A percentile compares a stretch with the other conserved stretches of the same genome.
These are phyloP conservation scores for Dermolepida albohirtum DNA, from an alignment of 2,888 invertebrate genomes.

Conservation along the genomic window DNA sequence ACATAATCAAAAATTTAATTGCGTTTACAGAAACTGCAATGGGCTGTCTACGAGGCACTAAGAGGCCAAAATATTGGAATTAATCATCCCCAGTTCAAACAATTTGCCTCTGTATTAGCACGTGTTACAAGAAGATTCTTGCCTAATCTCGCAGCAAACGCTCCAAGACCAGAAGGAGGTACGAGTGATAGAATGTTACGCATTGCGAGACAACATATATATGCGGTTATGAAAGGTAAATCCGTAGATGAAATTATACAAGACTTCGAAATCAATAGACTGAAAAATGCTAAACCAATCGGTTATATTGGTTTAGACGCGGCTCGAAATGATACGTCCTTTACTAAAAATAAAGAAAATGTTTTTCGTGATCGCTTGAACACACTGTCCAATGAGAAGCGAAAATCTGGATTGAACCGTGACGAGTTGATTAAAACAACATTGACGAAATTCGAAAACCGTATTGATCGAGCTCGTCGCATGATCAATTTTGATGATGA, in stretches of 20 bases:
- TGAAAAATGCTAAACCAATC: constrained; percentile 64
- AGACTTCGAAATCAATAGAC: constrained; percentile 57
- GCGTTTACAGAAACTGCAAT: constrained; percentile 75
- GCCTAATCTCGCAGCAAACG: constrained; percentile 67
- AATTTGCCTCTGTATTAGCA: constrained; percentile 76
- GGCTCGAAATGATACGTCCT: constrained; percentile 51
- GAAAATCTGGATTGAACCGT: constrained; percentile 23
- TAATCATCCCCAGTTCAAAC: constrained; percentile 77
- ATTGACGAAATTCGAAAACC: constrained; percentile 45
- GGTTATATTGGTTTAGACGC: constrained; percentile 68
- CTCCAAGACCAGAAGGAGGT: constrained; percentile 68
- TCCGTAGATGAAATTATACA: constrained; percentile 73
- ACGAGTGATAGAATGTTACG: constrained; percentile 82
- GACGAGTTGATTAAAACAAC: constrained; percentile 32
- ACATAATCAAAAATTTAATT: background rate
- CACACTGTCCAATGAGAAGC: constrained; percentile 42
- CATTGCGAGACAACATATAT: constrained; percentile 74
- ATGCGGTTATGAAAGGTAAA: constrained; percentile 74
- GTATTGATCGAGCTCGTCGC: constrained; percentile 58
- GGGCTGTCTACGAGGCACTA: constrained; percentile 84
- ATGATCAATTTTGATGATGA: constrained; percentile 61
- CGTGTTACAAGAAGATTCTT: constrained; percentile 75
- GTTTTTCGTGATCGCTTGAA: constrained; percentile 47
- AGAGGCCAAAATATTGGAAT: constrained; percentile 77
- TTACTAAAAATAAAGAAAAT: constrained; percentile 45